Evolutionary conservation across 2,797 vertebrate genomes (phyloP), one percentile per base, ranked within the genome.

Genomic region (Scomberomorus guttatus): DNA sequence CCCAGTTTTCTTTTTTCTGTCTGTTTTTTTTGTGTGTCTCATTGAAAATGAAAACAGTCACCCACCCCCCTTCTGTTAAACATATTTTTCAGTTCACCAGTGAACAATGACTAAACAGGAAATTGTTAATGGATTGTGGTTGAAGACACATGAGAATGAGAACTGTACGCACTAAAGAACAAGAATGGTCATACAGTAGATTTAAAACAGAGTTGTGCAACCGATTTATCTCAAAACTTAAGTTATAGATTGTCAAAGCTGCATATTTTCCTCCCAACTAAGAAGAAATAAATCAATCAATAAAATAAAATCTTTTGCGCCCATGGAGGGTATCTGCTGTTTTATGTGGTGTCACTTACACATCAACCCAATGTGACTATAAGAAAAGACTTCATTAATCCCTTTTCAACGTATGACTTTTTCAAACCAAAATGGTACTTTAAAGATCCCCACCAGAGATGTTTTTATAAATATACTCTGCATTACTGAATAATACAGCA

Each of bases 71-170:
- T 13, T 56, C 25, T 25, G 12, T n/a, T 54, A 3, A 69, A 79
- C 63, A 59, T 12, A 24, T 15, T n/a, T n/a, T 17, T 51, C 32
- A 29, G 20, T 24, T n/a, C 25, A 58, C 37, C 6, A 25, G 22
- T 27, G 37, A 59, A 64, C 44, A 22, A 39, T 72, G 37, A 42
- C 59, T 25, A 17, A 6, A 29, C 22, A 82, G 71, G 44, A 79
- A 80, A 77, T 61, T 55, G 42, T 0, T 82, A 7, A 50, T 50
- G 46, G 46, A 2, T 17, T 9, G 72, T 42, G 77, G 12, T 79
- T 68, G 71, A 58, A 57, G 32, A 17, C 5, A 24, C 6, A 75
- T 58, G 20, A 65, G 4, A 48, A 48, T 17, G 44, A 48, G 44
- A 48, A 44, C 5, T 15, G 42, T 39, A 13, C 1, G 6, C 29